These are phyloP conservation scores for Pseudomugil tenellus DNA, from an alignment of 2,797 vertebrate species.

Conservation along the genomic window DNA sequence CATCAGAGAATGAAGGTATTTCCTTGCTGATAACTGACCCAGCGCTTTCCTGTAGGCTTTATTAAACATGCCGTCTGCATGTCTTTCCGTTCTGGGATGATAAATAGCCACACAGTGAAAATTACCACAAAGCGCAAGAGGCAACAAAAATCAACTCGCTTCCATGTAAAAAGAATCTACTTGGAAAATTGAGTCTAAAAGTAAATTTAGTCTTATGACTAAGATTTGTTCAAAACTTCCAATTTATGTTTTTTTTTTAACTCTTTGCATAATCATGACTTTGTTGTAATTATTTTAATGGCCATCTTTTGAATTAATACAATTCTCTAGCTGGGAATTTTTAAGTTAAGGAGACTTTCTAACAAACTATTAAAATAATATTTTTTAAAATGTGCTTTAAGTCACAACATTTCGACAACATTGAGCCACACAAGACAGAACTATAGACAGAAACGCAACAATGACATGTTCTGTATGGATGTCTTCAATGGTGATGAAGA, in stretches of 20 bases:
- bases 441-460: constrained; percentile 60
- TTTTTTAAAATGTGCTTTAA: constrained; percentile 13
- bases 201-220: neutral
- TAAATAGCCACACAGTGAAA: constrained; percentile 78
- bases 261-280: accelerated
- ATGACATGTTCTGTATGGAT: constrained; percentile 68
- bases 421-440: constrained; percentile 56
- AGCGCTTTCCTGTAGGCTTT: constrained; percentile 95
- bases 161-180: constrained; percentile 32
- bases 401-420: constrained; percentile 49
- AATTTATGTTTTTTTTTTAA: neutral
- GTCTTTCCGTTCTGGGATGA: constrained; percentile 86
- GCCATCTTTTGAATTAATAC: neutral
- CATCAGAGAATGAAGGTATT: constrained; percentile 94
- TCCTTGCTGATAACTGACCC: constrained; percentile 92
- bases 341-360: neutral
- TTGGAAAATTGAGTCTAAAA: constrained; percentile 8
- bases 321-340: constrained; percentile 4
- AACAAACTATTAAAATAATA: no score
- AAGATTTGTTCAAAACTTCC: neutral
- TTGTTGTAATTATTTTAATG: neutral
- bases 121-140: constrained; percentile 72
- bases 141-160: constrained; percentile 63
- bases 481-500: constrained; percentile 15
- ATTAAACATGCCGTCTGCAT: constrained; percentile 94